These are phyloP conservation scores for Lasioglossum figueresi DNA, from an alignment of 2,888 invertebrate species.

Conservation along the genomic window DNA sequence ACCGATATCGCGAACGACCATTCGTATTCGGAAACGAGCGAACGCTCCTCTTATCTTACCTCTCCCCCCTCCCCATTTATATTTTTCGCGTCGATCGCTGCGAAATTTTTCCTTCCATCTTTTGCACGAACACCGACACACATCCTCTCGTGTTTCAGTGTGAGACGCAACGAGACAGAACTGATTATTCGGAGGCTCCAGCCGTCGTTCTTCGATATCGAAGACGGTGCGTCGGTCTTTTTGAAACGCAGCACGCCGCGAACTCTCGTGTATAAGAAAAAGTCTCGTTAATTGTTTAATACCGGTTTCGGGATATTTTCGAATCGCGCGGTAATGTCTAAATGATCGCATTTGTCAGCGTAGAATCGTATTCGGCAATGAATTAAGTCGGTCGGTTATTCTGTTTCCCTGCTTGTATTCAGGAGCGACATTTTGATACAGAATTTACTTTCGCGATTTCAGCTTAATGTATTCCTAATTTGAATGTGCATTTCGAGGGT, in stretches of 20 bases:
- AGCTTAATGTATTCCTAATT: background rate
- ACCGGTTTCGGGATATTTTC: background rate
- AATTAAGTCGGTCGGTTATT: background rate
- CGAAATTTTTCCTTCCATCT: conserved; percentile 10
- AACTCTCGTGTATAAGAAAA: background rate
- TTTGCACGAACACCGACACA: background rate
- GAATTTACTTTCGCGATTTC: background rate
- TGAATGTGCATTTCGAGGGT: background rate
- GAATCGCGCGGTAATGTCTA: background rate
- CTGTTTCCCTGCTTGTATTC: background rate
- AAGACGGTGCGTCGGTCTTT: background rate
- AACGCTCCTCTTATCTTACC: conserved; percentile 56
- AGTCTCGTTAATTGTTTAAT: background rate
- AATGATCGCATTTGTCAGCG: background rate
- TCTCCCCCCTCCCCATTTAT: background rate
- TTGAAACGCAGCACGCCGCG: background rate
- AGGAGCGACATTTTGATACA: background rate
- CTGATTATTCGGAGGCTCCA: background rate
- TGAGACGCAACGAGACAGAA: background rate
- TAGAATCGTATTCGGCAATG: background rate
- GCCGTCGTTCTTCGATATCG: background rate
- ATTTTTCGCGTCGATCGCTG: conserved; percentile 11
- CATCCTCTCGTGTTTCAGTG: background rate
- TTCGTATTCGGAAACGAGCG: conserved; percentile 74
- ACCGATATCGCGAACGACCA: conserved; percentile 73